Evolutionary conservation across 1,140 invertebrate species (phyloP), one percentile per base, ranked within the genome.

Genomic region (Drosophila pectinifera): DNA sequence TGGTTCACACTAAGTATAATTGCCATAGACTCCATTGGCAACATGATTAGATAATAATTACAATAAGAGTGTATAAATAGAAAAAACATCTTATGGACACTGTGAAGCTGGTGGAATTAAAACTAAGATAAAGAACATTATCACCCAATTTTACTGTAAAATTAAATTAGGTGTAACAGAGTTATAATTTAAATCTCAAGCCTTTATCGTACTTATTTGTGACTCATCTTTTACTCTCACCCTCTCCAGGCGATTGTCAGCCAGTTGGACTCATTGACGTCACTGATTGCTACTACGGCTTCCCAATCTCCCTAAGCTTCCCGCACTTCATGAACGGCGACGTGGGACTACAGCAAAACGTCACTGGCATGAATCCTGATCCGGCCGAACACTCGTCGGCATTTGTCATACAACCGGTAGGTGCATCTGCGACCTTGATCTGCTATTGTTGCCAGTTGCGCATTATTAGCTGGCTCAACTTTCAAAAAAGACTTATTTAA

Each of bases 301-400:
- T 97, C 86, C 96, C 96, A 0, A 97, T 97, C 43, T 95, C 96
- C 1, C 91, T 97, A 1, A 97, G 97, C 16, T 96, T 96, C 85
- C 97, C 97, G 4, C 97, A 98, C 92, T 98, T 98, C 91, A 95
- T 96, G 81, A 93, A 96, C 61, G 94, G 95, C 4, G 96, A 97
- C 78, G 93, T 95, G 3, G 90, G 93, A 0, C 93, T 97, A 7
- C 85, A 94, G 41, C 93, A 95, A 36, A 94, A 94, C 36, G 93
- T 98, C 0, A 94, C 95, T 20, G 97, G 97, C 20, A 91, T 97
- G 13, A 77, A 93, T 4, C 97, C 97, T 0, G 93, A 94, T 56
- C 91, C 93, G 55, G 93, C 95, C 31, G 80, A 94, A 55, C 97
- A 98, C 92, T 94, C 95, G 76, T 95, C 95, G 5, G 94, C 94